phyloP scores from a whole-genome alignment of 2,797 vertebrate species.

The Trichosurus vulpecula region DNA sequence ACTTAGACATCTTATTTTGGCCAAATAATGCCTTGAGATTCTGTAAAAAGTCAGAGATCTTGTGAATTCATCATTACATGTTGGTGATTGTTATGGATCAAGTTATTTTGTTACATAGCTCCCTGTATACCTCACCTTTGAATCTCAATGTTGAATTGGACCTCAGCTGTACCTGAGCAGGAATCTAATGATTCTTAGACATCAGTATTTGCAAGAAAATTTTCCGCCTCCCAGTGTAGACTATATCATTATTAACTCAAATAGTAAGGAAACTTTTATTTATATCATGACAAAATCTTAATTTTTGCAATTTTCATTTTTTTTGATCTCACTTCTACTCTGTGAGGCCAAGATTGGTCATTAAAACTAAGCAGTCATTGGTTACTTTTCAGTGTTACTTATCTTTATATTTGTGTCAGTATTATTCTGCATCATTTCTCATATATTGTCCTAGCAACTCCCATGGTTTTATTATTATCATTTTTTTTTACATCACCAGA shows the following conservation, averaged over 20 bases:
- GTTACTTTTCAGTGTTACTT: not conserved
- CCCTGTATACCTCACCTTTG: not conserved
- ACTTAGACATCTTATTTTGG: conserved; percentile 28
- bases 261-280: not conserved
- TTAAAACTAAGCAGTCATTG: not conserved
- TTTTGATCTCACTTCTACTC: not conserved
- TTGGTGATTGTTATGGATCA: not conserved
- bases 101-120: not conserved
- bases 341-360: not conserved
- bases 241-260: not conserved
- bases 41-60: not conserved
- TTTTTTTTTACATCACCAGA: not conserved
- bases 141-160: not conserved
- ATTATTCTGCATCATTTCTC: not conserved
- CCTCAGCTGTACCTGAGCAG: not conserved
- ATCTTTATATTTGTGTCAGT: not conserved
- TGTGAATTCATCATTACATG: not conserved
- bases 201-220: not conserved
- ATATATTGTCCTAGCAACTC: not conserved
- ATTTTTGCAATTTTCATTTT: not conserved
- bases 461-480: not conserved
- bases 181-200: not conserved
- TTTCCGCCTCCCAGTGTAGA: not conserved
- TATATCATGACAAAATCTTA: not conserved
- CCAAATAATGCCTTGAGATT: not conserved